Evolutionary conservation across 2,113 vertebrate species (phyloP), one percentile per base, ranked within the genome.

Genomic region (Gopherus evgoodei): DNA sequence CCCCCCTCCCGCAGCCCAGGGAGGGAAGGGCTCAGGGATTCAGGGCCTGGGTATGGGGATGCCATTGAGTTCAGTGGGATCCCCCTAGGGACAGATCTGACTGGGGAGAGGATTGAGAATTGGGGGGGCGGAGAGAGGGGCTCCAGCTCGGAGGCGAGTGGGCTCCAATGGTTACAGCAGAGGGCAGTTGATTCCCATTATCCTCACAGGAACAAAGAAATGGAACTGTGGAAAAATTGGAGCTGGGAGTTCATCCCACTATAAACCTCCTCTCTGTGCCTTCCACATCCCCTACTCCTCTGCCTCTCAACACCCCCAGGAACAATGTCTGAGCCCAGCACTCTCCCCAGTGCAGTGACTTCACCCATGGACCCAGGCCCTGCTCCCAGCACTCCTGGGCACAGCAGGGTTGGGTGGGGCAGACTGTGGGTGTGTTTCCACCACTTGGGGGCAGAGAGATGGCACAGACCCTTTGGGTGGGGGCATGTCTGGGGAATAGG

Each of bases 381-480:
- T 38, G 65, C n/a, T 72, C 35, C 4, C 31, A 65, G 62, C 62
- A n/a, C 31, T 19, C 62, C 65, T 35, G 65, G 27, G 16, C 65
- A n/a, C 35, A 21, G 35, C 35, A n/a, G 65, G 3, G 57, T 12
- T 29, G 31, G 65, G 65, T 19, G 35, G 17, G 31, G 65, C 2
- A n/a, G 65, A 21, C 35, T 72, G 65, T 38, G 65, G 65, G n/a
- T 11, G 24, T 56, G 79, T 78, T 88, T 31, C 62, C 79, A 8
- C 78, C 13, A 62, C 89, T 92, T n/a, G 82, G 56, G 50, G 57
- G 83, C 69, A 6, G 84, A 84, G 94, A 90, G 91, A 94, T 87
- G 81, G 94, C 80, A 76, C 76, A 52, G 27, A 82, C 69, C 76
- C 3, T n/a, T 65, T 19, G 31, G 62, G 16, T 17, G 7, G n/a